Evolutionary conservation across 2,113 vertebrate genomes (phyloP), one percentile per base, ranked within the genome.

Genomic region (Gymnogyps californianus): DNA sequence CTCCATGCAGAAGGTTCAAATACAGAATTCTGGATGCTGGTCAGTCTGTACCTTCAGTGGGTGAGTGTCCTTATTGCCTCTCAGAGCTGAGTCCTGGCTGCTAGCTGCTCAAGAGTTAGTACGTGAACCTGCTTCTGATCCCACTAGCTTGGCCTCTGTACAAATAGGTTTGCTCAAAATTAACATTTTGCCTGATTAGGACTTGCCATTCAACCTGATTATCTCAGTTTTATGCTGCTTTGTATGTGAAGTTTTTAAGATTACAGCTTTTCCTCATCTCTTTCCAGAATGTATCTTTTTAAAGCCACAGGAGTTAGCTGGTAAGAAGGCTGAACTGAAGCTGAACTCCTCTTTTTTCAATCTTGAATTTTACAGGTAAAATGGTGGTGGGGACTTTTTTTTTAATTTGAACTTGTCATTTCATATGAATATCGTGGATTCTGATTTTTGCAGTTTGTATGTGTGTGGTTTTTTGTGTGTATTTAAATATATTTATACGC

Each of bases 291-390:
- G 99, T 88, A 93, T 98, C 65, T 87, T 97, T 79, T 91, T 99
- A 76, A 98, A 99, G 75, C 98, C 98, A 65, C 97, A 96, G 75
- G 92, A 92, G 6, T 87, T 98, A 40, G 66, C 88, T 66, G 67
- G 34, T 83, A 91, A 94, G 70, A 94, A 86, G n/a, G 79, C 89
- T 16, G 97, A 97, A 66, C 98, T 98, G 98, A 98, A 96, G 92
- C 99, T 98, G 93, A 99, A 99, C 92, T 96, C 98, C 7, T 98
- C 99, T 15, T 99, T 99, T 98, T 99, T 99, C 97, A 96, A 86
- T 34, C 90, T 99, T 64, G 99, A 99, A 65, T 99, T 99, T 98
- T 99, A 99, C 98, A 99, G 99, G 99, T 99, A 98, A 96, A 89
- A 16, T 13, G 0, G 14, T 22, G 15, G 5, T 57, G 31, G 18